Percentiles rank a stretch among this genome's conserved stretches.
These are phyloP conservation scores for Pardalotus punctatus DNA, from an alignment of 2,113 vertebrate genomes.

Conservation along the genomic window DNA sequence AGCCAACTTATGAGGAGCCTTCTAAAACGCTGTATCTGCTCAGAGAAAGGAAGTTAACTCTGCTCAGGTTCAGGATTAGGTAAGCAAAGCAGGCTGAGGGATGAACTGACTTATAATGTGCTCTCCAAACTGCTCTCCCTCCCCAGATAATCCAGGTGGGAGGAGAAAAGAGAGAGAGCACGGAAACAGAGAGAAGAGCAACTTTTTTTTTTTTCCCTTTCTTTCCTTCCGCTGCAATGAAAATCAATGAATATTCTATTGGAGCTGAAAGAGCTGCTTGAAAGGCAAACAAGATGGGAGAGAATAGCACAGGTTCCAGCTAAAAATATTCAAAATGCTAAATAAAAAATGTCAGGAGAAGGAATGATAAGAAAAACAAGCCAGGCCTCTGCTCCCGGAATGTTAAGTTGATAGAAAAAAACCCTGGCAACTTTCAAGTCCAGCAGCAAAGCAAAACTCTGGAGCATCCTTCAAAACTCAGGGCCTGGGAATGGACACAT, in stretches of 20 bases:
- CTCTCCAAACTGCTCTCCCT: not conserved
- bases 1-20: conserved; percentile 4
- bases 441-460: not conserved
- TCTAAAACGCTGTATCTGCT: conserved; percentile 28
- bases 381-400: not conserved
- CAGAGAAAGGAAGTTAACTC: conserved; percentile 1
- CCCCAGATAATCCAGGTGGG: conserved; percentile 22
- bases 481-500: not conserved
- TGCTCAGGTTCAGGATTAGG: conserved; percentile 31
- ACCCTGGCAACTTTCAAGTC: not conserved
- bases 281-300: conserved; percentile 47
- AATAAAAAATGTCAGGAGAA: conserved; percentile 50
- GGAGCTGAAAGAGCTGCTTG: conserved; percentile 32
- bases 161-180: not conserved
- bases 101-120: conserved; percentile 6
- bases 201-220: not conserved
- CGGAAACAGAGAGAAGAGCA: not conserved
- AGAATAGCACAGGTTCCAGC: conserved; percentile 17
- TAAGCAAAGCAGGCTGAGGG: conserved; percentile 40
- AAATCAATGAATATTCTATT: conserved; percentile 62
- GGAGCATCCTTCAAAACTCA: not conserved
- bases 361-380: conserved; percentile 41
- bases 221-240: not conserved
- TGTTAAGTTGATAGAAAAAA: not conserved
- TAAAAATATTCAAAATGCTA: conserved; percentile 59